Conservation (phyloP, 1,140 invertebrate species). For the Polypedilum pembai region DNA sequence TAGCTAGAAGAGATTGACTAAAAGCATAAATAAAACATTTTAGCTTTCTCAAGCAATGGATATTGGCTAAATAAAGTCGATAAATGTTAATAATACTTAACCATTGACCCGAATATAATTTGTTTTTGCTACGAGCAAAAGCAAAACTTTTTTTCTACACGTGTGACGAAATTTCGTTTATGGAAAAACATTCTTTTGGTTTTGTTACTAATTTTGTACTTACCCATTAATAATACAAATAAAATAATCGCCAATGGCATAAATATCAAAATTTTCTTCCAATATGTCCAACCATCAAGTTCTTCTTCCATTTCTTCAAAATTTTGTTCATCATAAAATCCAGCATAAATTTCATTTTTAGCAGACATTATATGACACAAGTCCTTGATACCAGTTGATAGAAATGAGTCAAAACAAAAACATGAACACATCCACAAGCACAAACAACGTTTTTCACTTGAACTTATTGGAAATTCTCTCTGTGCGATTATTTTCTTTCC, state of each 20-base stretch:
- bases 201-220: background rate
- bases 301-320: background rate
- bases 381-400: background rate
- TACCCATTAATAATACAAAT: background rate
- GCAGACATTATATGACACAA: background rate
- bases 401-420: background rate
- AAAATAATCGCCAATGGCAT: background rate
- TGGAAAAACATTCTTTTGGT: too few relatives aligned
- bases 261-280: background rate
- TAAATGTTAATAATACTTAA: background rate
- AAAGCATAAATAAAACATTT: too few relatives aligned
- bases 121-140: background rate
- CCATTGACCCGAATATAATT: background rate
- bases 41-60: too few relatives aligned
- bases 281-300: background rate
- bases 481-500: background rate
- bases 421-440: background rate
- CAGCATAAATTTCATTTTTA: constrained; percentile 9
- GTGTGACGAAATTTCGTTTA: too few relatives aligned
- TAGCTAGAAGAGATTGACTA: too few relatives aligned
- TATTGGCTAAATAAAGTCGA: background rate
- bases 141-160: too few relatives aligned
- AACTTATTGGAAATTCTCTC: background rate
- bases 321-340: background rate
- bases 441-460: background rate